These are phyloP conservation scores for Uropsilus gracilis DNA, from an alignment of 2,113 vertebrate species.

Conservation along the genomic window DNA sequence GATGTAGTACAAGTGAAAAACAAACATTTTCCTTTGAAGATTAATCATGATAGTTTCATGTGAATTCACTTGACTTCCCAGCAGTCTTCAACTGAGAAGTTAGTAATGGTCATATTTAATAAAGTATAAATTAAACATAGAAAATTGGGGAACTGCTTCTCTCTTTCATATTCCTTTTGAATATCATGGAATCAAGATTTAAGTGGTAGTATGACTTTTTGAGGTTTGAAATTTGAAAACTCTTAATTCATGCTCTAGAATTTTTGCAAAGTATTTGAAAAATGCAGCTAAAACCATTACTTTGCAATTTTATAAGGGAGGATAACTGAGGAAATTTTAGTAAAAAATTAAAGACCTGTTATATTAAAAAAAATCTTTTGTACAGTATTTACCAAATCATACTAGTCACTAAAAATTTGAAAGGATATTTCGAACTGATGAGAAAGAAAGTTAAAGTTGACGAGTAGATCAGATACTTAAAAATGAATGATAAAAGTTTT, in stretches of 20 bases:
- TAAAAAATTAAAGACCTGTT: background rate
- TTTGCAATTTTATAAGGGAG: background rate
- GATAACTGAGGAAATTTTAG: background rate
- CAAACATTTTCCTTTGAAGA: conserved; percentile 37
- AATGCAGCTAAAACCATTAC: background rate
- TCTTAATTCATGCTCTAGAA: background rate
- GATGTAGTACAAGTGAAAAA: conserved; percentile 36
- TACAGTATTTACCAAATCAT: background rate
- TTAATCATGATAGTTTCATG: conserved; percentile 29
- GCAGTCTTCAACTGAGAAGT: background rate
- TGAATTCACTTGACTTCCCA: background rate
- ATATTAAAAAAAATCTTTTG: background rate
- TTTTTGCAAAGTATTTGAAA: background rate
- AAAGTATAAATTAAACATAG: background rate
- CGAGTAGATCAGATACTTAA: background rate
- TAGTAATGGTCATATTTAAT: conserved; percentile 31
- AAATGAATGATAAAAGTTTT: background rate
- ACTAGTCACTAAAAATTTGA: background rate
- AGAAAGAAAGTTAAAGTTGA: background rate
- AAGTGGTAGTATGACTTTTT: background rate
- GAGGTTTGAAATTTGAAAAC: conserved; percentile 36
- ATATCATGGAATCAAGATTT: conserved; percentile 39
- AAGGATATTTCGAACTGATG: background rate
- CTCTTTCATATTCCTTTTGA: conserved; percentile 13
- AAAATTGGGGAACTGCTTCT: background rate